Evolutionary conservation across 92 coral and sea anemone species (phyloP).

Genomic region (Scolanthus callimorphus): DNA sequence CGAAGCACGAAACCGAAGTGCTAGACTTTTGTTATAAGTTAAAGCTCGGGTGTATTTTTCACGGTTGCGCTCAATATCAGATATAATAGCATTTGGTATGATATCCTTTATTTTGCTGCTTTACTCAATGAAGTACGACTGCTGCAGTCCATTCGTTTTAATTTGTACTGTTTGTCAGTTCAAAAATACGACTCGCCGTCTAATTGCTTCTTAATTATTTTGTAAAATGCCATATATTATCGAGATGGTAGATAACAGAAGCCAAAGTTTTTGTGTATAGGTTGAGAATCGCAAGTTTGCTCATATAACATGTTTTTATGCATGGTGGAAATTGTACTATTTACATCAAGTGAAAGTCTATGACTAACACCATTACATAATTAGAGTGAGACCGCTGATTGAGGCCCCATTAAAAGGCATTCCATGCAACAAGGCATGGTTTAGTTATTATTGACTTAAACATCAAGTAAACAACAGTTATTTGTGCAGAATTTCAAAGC

Average conservation of each 20-base stretch:
- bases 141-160: no score
- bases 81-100: no score
- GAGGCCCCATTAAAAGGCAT: slow-evolving; percentile 27
- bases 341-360: no score
- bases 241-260: slow-evolving; percentile 21
- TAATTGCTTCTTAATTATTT: slow-evolving; percentile 28
- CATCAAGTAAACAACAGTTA: slow-evolving; percentile 29
- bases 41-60: no score
- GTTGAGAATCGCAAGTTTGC: no score
- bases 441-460: slow-evolving; percentile 31
- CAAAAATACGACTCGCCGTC: slow-evolving; percentile 16
- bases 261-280: background rate
- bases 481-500: slow-evolving; percentile 25
- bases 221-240: slow-evolving; percentile 28
- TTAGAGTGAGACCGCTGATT: slow-evolving; percentile 14
- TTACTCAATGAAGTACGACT: no score
- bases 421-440: slow-evolving; percentile 24
- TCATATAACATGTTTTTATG: no score
- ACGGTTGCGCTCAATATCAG: no score
- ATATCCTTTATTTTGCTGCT: no score
- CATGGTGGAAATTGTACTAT: background rate
- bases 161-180: background rate
- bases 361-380: slow-evolving; percentile 1
- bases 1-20: no score
- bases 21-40: no score